Conservation (phyloP, 2,888 invertebrate genomes). For the Eurytoma adleriae region DNA sequence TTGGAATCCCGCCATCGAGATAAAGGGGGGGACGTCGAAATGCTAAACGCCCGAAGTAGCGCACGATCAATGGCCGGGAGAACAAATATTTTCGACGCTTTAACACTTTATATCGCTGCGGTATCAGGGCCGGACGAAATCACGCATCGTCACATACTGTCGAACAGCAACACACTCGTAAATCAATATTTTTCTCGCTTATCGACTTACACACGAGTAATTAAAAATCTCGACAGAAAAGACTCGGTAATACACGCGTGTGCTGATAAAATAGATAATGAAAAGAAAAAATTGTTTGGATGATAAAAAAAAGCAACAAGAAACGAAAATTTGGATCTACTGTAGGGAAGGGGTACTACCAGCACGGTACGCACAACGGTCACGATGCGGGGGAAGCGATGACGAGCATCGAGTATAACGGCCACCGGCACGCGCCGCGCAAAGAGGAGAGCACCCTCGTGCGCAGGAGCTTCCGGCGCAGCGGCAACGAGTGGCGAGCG, state of each 20-base stretch:
- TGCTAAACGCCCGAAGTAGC: no score
- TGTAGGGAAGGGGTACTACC: conserved; percentile 72
- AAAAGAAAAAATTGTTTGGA: conserved; percentile 13
- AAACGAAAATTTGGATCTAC: conserved; percentile 70
- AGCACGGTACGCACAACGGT: conserved; percentile 67
- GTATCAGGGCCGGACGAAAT: no score
- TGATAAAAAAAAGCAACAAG: conserved; percentile 30
- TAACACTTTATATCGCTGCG: not conserved
- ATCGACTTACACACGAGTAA: no score
- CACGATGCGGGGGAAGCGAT: conserved; percentile 64
- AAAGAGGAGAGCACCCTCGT: conserved; percentile 72
- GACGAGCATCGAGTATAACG: conserved; percentile 72
- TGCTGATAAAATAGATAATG: no score
- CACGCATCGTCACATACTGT: no score
- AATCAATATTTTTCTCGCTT: no score
- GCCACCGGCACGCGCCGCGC: conserved; percentile 71
- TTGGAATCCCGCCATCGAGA: conserved; percentile 10
- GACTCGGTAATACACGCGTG: no score
- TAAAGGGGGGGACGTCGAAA: no score
- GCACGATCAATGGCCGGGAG: no score
- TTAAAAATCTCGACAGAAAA: no score
- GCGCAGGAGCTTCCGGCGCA: conserved; percentile 73
- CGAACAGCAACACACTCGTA: no score
- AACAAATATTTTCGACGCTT: no score
- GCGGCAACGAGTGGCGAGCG: conserved; percentile 73